Base-by-base conservation (phyloP, 2,113 vertebrate genomes). In the Aix galericulata region DNA sequence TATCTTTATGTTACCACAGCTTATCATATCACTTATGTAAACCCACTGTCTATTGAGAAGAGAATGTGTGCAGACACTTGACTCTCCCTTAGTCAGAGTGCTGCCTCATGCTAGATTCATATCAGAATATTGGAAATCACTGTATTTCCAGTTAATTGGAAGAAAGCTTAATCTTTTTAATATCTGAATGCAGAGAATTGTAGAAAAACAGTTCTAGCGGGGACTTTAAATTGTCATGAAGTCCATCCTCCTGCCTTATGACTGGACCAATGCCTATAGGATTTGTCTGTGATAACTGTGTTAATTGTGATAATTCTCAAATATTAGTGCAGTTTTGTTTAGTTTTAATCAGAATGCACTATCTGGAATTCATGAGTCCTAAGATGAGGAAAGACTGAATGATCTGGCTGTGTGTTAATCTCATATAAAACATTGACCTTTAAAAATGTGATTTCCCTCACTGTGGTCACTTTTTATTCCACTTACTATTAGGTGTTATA, bases 121-220 rank as follows among this genome's bases (percentile, higher is more conserved):
- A 93, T 95, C 84, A 91, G 82, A 88, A 78, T 77, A 89, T 63
- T 82, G 36, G 68, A 94, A 89, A 74, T 55, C 36, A 60, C n/a
- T 67, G 15, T 31, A 83, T 92, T 93, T 66, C 40, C 50, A 89
- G 63, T 71, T 91, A 92, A 91, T 88, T 91, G 72, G 14, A 26
- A 32, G 22, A 91, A 94, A 79, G 22, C 8, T 14, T 62, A 55
- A 23, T 55, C 34, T 55, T 94, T 91, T 86, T 63, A 89, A 83
- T 67, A 88, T 34, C 68, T 76, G 62, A 84, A 85, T 85, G 85
- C 52, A 85, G 63, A 86, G 55, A 89, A 73, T 8, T 63, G 59
- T 46, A 77, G 58, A 58, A 86, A 85, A 83, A 2, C 17, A 40
- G 11, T 53, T 82, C n/a, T 74, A 75, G 73, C 85, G 88, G 89